phyloP scores from a whole-genome alignment of 1,140 invertebrate species.

The Propsilocerus akamusi region DNA sequence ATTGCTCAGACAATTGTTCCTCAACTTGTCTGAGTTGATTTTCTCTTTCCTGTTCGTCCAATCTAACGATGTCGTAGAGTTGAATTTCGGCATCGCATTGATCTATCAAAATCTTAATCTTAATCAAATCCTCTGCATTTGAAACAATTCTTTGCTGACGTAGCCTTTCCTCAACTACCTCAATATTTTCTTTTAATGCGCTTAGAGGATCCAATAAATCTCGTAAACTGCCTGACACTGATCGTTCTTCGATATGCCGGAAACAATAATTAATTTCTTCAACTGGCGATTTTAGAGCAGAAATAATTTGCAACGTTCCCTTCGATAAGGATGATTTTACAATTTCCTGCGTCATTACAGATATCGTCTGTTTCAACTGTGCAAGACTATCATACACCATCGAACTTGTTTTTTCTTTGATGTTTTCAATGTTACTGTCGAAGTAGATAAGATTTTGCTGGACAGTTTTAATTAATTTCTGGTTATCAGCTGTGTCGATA shows the following conservation, averaged over 20 bases:
- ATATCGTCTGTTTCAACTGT: constrained; percentile 18
- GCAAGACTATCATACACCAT: constrained; percentile 13
- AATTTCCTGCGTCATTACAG: constrained; percentile 17
- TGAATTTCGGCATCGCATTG: constrained; percentile 1
- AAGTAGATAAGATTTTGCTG: constrained; percentile 22
- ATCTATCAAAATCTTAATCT: not conserved
- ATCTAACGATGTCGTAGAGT: not conserved
- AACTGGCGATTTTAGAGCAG: constrained; percentile 17
- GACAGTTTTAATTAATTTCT: constrained; percentile 20
- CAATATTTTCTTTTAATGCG: constrained; percentile 13
- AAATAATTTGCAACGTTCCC: constrained; percentile 16
- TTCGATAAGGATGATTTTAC: constrained; percentile 18
- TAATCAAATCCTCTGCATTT: not conserved
- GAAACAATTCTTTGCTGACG: not conserved
- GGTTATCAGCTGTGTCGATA: constrained; percentile 13
- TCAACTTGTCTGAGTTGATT: not conserved
- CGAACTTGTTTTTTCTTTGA: constrained; percentile 10
- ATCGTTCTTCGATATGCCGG: constrained; percentile 20
- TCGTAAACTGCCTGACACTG: constrained; percentile 16
- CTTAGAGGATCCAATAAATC: constrained; percentile 23
- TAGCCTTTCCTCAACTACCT: not conserved
- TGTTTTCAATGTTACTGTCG: constrained; percentile 20
- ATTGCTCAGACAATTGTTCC: not conserved
- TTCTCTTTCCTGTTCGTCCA: not conserved
- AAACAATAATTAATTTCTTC: constrained; percentile 24